Conservation (phyloP, 2,888 invertebrate genomes). For the Tuta absoluta region DNA sequence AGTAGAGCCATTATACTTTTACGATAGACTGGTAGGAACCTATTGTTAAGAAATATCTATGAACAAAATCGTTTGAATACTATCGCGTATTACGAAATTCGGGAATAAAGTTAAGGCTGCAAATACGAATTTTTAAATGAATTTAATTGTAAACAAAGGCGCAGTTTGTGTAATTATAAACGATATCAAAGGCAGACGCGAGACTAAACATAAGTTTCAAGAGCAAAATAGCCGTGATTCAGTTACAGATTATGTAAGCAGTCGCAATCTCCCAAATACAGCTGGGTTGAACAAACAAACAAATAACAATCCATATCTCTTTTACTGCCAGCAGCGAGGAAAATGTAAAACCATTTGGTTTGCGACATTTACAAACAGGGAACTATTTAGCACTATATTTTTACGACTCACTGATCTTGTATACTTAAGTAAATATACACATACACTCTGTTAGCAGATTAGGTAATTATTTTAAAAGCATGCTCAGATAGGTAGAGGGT, state of each 20-base stretch:
- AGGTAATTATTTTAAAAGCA: too few species aligned
- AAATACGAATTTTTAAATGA: constrained; percentile 4
- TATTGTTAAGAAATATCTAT: neutral
- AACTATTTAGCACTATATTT: too few species aligned
- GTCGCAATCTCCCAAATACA: constrained; percentile 41
- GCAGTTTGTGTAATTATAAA: constrained; percentile 17
- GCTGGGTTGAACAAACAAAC: neutral
- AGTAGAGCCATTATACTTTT: neutral
- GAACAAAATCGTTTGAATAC: neutral
- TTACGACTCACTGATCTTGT: neutral
- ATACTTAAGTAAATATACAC: neutral
- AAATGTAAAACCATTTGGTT: too few species aligned
- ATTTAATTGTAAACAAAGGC: constrained; percentile 36
- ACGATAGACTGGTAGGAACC: neutral
- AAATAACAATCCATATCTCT: neutral
- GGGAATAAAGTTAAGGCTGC: neutral
- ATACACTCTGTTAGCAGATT: too few species aligned
- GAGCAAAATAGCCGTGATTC: constrained; percentile 42
- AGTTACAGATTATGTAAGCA: constrained; percentile 53
- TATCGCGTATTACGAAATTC: neutral
- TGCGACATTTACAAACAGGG: neutral
- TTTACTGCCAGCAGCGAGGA: neutral
- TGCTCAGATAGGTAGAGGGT: too few species aligned
- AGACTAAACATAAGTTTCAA: constrained; percentile 41
- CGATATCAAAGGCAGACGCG: constrained; percentile 43